Conservation (phyloP, 2,797 vertebrate species). For the Pantherophis vulpinus region DNA sequence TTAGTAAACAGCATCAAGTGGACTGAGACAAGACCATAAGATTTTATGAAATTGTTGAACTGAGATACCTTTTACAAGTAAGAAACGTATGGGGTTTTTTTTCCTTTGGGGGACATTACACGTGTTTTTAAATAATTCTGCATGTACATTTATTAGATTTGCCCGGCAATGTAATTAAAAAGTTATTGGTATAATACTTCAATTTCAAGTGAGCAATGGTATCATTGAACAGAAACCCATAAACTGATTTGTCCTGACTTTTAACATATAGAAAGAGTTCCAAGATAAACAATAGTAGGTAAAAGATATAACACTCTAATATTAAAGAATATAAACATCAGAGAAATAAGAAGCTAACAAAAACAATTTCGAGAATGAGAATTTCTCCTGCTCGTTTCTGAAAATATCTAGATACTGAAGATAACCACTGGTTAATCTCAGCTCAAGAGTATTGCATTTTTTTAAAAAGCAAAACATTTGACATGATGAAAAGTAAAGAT, state of each 20-base stretch:
- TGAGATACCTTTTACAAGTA: neutral
- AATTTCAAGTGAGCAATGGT: neutral
- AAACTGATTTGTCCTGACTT: neutral
- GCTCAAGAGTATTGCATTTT: neutral
- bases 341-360: neutral
- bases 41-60: neutral
- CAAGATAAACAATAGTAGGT: neutral
- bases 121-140: neutral
- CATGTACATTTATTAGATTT: neutral
- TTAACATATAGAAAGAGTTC: neutral
- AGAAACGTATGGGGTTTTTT: neutral
- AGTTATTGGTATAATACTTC: neutral
- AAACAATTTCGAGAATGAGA: neutral
- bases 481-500: conserved; percentile 57
- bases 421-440: conserved; percentile 47
- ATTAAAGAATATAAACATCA: conserved; percentile 18
- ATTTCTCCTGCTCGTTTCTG: conserved; percentile 25
- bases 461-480: conserved; percentile 33
- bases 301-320: neutral
- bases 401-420: conserved; percentile 41
- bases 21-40: neutral
- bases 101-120: too few relatives aligned
- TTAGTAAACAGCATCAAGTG: neutral
- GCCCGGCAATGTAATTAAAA: neutral
- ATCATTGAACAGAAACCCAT: neutral